Conservation (phyloP, 2,888 invertebrate species). For the Yponomeuta sedellus region DNA sequence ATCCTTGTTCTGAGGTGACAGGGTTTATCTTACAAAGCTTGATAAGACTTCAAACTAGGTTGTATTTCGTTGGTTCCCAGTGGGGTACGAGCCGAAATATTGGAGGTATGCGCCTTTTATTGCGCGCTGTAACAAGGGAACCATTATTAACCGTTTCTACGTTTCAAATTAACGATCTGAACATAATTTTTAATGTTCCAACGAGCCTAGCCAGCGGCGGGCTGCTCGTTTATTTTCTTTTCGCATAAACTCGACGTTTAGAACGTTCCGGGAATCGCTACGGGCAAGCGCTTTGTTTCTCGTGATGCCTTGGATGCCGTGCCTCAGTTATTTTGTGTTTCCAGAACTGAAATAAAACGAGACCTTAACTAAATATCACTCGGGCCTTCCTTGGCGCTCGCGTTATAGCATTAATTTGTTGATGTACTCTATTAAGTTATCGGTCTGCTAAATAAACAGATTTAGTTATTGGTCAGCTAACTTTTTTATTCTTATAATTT, state of each 20-base stretch:
- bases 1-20: not conserved
- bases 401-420: not conserved
- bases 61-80: not conserved
- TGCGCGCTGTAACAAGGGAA: slow-evolving; percentile 48
- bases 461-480: no score
- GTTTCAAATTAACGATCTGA: slow-evolving; percentile 59
- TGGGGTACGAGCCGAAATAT: slow-evolving; percentile 34
- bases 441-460: not conserved
- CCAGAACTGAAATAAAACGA: not conserved
- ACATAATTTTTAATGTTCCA: slow-evolving; percentile 50
- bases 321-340: not conserved
- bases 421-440: not conserved
- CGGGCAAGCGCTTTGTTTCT: slow-evolving; percentile 4
- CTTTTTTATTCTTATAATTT: no score
- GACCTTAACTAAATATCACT: not conserved
- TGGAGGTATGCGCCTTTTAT: slow-evolving; percentile 58
- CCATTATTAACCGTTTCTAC: slow-evolving; percentile 60
- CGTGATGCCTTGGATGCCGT: not conserved
- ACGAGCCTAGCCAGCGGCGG: slow-evolving; percentile 28
- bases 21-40: not conserved
- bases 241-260: not conserved
- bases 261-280: slow-evolving; percentile 1
- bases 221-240: slow-evolving; percentile 22
- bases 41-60: no score
- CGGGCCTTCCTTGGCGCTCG: not conserved